Base-by-base conservation (phyloP, 2,888 invertebrate genomes). In the Drosophila acutilabella region DNA sequence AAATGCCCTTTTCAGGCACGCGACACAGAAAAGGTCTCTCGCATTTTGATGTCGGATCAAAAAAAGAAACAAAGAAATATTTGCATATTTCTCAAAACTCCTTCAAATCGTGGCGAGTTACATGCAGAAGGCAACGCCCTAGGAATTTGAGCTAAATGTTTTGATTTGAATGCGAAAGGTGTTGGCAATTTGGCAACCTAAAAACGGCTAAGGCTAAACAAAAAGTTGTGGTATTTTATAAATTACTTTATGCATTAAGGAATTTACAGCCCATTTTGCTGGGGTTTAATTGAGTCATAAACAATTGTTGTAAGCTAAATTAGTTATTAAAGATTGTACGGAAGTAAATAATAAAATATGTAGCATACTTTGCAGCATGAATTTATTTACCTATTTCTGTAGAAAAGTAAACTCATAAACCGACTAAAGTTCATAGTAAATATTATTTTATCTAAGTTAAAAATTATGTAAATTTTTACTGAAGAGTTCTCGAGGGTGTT, bases 1-100 rank as follows among this genome's bases (percentile, higher is more conserved):
- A 78, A 84, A 77, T 86, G 74, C 78, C 72, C 78, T 60, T 66
- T 50, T 52, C 41, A 41, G 82, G 73, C 83, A 83, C 83, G 83
- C 88, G 88, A 84, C 75, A 40, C 40, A 47, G 40, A 51, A 74
- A 81, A 81, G 87, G 81, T 87, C 72, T 65, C 60, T 64, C 52
- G 81, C 78, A 58, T 68, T 75, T 75, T 78, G 79, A 78, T 70
- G 66, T 45, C 65, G 60, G 60, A 69, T 80, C 74, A 71, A 74
- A 70, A 47, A 45, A 26, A 20, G 20, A 11, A 53, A 54, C 47
- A 4, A 11, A 36, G 36, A 13, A 52, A 78, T 82, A 60, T 73
- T 61, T 88, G 83, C 74, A 88, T 76, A 83, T 54, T 75, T 73
- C 84, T 72, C 20, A 20, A 18, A 59, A 68, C 48, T 68, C 20